phyloP scores from a whole-genome alignment of 2,113 vertebrate species.

The Pituophis catenifer region DNA sequence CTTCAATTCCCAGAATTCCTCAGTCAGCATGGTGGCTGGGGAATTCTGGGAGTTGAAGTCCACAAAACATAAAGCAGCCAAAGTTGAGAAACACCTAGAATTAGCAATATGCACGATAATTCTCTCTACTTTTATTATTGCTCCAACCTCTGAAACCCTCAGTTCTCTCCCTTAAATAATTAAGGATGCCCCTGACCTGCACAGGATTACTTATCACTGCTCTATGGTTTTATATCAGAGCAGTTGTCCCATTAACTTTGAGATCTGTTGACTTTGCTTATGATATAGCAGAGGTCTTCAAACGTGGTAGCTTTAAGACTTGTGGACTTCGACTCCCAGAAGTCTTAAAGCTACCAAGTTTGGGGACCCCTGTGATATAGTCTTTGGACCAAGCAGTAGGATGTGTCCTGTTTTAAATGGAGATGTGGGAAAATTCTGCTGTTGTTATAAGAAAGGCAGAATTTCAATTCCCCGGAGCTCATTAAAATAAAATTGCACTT shows the following conservation, averaged over 20 bases:
- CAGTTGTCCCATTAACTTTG: not conserved
- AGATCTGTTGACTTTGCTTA: not conserved
- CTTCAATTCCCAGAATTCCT: not conserved
- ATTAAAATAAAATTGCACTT: not conserved
- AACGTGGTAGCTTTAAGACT: too few species aligned
- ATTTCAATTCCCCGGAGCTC: not conserved
- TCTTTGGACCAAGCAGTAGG: not conserved
- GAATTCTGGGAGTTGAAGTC: not conserved
- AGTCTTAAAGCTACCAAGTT: too few species aligned
- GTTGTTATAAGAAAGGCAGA: not conserved
- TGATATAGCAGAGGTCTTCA: not conserved
- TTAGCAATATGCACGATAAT: not conserved
- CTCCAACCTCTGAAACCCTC: not conserved
- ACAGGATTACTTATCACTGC: not conserved
- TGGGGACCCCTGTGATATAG: not conserved
- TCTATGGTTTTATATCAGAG: not conserved
- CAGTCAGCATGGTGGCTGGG: not conserved
- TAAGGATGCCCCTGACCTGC: not conserved
- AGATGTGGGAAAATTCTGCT: too few species aligned
- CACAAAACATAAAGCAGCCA: not conserved
- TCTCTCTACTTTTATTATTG: not conserved
- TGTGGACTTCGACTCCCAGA: too few species aligned
- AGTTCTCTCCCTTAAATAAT: not conserved
- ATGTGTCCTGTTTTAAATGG: not conserved
- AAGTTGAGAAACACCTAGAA: not conserved